Percentiles rank a stretch among this genome's conserved stretches.
Evolutionary conservation across 2,797 vertebrate species (phyloP).

Genomic region (Hypotaenidia okinawae): DNA sequence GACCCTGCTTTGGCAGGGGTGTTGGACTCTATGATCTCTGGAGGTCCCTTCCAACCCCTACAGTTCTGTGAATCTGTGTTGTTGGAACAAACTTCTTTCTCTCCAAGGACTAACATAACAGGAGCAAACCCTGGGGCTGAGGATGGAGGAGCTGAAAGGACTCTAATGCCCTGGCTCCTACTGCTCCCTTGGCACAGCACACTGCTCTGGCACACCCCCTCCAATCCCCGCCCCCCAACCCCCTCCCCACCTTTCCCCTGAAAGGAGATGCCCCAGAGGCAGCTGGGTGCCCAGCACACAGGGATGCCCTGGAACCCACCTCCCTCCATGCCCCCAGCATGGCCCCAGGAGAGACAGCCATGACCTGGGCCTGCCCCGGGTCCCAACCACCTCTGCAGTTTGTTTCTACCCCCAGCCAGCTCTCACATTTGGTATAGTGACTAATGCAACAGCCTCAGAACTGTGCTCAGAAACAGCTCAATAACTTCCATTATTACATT

Average conservation of each 20-base stretch:
- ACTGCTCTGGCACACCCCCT: too few relatives aligned
- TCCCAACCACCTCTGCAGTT: rapidly evolving
- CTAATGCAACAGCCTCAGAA: background rate
- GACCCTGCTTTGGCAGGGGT: too few relatives aligned
- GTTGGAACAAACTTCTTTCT: background rate
- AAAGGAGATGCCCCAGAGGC: rapidly evolving
- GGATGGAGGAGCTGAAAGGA: rapidly evolving
- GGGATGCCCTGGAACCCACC: too few relatives aligned
- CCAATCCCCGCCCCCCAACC: too few relatives aligned
- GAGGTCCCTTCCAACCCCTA: too few relatives aligned
- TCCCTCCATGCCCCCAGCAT: rapidly evolving
- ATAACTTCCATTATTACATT: background rate
- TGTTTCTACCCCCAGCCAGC: too few relatives aligned
- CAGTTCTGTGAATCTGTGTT: too few relatives aligned
- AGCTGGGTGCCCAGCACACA: too few relatives aligned
- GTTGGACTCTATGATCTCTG: too few relatives aligned
- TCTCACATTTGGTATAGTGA: background rate
- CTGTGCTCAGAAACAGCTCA: background rate
- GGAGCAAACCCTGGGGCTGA: too few relatives aligned
- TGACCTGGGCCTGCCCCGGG: too few relatives aligned
- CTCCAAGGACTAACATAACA: background rate
- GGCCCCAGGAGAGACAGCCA: rapidly evolving
- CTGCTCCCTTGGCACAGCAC: background rate
- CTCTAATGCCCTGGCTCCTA: background rate
- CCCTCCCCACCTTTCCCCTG: rapidly evolving